Percentiles rank a stretch among this genome's conserved stretches.
Conservation (phyloP, 2,888 invertebrate genomes). For the Apodemia zela region DNA sequence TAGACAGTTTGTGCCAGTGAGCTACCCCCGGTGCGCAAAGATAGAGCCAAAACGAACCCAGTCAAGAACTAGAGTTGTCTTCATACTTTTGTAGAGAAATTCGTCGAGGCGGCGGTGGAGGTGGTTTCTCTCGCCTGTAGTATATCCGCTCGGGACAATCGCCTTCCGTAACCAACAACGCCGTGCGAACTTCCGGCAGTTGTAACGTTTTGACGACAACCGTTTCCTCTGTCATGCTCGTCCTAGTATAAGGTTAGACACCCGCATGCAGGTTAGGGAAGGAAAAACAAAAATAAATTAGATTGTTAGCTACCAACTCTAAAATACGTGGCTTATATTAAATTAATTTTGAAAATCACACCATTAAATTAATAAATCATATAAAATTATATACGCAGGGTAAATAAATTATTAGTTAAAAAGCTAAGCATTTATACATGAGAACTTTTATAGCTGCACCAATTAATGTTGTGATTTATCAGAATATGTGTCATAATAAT, state of each 20-base stretch:
- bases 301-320: slow-evolving; percentile 28
- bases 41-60: slow-evolving; percentile 51
- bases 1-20: slow-evolving; percentile 28
- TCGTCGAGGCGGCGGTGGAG: slow-evolving; percentile 65
- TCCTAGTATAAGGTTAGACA: slow-evolving; percentile 45
- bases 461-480: slow-evolving; percentile 8
- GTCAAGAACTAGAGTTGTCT: slow-evolving; percentile 44
- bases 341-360: slow-evolving; percentile 4
- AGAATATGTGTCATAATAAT: background rate
- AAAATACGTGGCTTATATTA: background rate
- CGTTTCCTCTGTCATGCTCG: slow-evolving; percentile 57
- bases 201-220: slow-evolving; percentile 58
- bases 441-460: background rate
- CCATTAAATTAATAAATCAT: background rate
- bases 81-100: slow-evolving; percentile 61
- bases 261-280: slow-evolving; percentile 59
- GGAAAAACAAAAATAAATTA: slow-evolving; percentile 34
- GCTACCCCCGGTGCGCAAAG: slow-evolving; percentile 38
- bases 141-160: slow-evolving; percentile 35
- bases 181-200: slow-evolving; percentile 62
- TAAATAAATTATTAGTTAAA: background rate
- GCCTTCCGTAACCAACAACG: slow-evolving; percentile 47
- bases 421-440: background rate
- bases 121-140: slow-evolving; percentile 49
- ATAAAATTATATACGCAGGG: background rate